phyloP scores from a whole-genome alignment of 2,113 vertebrate genomes.

The Tricholaema leucomelas region DNA sequence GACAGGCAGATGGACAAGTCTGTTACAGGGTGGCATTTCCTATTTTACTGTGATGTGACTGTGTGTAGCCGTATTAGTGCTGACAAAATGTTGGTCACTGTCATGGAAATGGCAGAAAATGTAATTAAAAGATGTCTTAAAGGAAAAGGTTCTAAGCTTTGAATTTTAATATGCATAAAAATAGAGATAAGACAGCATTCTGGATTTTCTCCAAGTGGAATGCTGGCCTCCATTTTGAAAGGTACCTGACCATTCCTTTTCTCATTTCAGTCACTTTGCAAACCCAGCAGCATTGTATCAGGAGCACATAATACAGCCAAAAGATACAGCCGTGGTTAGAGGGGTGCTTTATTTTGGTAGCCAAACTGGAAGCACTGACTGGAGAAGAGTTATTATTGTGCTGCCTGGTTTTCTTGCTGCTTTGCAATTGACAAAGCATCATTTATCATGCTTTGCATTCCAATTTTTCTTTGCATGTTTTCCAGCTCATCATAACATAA shows the following conservation, averaged over 20 bases:
- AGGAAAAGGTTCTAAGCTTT: not conserved
- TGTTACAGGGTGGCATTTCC: not conserved
- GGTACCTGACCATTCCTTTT: not conserved
- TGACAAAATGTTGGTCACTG: not conserved
- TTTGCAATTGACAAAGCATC: conserved; percentile 56
- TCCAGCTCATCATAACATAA: conserved; percentile 77
- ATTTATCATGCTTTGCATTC: conserved; percentile 66
- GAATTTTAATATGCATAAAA: not conserved
- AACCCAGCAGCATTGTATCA: not conserved
- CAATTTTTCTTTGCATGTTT: conserved; percentile 67
- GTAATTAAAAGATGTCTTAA: not conserved
- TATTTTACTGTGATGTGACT: not conserved
- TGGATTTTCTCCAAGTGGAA: not conserved
- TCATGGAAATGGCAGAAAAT: not conserved
- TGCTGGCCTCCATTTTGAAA: not conserved
- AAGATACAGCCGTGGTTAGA: not conserved
- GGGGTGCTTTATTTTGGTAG: conserved; percentile 11
- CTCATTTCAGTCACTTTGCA: not conserved
- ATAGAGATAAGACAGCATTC: not conserved
- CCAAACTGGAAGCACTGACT: conserved; percentile 52
- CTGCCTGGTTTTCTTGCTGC: conserved; percentile 1
- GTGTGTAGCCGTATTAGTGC: not conserved
- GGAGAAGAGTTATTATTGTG: conserved; percentile 30
- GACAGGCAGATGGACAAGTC: not conserved
- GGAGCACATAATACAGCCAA: not conserved